A percentile compares a stretch with the other conserved stretches of the same genome.
phyloP scores from a whole-genome alignment of 1,140 invertebrate species.

The Drosophila ironensis region DNA sequence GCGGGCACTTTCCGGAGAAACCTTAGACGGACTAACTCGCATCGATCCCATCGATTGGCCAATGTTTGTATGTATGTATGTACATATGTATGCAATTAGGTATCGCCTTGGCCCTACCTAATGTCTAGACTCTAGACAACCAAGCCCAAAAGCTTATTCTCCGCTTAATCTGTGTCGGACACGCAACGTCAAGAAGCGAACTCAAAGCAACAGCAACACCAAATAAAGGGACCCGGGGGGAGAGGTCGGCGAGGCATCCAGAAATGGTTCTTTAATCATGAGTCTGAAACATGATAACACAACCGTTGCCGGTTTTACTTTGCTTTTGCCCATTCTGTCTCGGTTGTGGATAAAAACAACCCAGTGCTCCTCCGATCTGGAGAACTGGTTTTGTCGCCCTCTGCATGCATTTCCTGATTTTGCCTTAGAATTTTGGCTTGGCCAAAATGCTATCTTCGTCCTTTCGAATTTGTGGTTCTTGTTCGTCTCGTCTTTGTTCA shows the following conservation, averaged over 20 bases:
- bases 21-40: constrained; percentile 17
- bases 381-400: constrained; percentile 52
- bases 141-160: constrained; percentile 19
- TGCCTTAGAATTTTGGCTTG: constrained; percentile 64
- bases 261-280: constrained; percentile 72
- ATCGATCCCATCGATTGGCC: constrained; percentile 52
- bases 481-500: constrained; percentile 46
- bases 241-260: constrained; percentile 44
- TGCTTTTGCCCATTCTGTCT: too few relatives aligned
- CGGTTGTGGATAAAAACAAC: neutral
- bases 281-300: constrained; percentile 78
- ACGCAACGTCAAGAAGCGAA: constrained; percentile 51
- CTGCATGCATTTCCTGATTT: constrained; percentile 72
- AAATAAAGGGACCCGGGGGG: neutral
- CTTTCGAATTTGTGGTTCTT: constrained; percentile 63
- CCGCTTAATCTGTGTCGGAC: constrained; percentile 67
- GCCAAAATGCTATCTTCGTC: constrained; percentile 37
- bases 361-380: constrained; percentile 6
- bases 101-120: constrained; percentile 18
- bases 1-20: constrained; percentile 54
- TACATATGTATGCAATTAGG: constrained; percentile 73
- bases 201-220: neutral
- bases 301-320: constrained; percentile 25
- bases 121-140: constrained; percentile 54
- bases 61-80: too few relatives aligned